Percentiles rank a stretch among this genome's conserved stretches.
phyloP scores from a whole-genome alignment of 2,888 invertebrate genomes.

The Periphyllus acericola region DNA sequence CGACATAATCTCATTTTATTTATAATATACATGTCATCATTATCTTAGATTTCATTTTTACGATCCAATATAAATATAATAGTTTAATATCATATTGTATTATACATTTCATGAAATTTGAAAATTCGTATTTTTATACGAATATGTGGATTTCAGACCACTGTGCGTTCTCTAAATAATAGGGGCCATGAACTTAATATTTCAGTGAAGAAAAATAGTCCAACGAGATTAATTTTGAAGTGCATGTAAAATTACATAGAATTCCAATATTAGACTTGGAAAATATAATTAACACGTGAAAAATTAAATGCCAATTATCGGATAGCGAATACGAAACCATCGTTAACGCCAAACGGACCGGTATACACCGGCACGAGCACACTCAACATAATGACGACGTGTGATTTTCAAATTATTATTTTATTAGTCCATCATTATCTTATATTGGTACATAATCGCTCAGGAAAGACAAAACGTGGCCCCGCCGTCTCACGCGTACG shows the following conservation, averaged over 20 bases:
- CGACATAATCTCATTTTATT: no score
- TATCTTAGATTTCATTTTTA: no score
- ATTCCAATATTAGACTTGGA: not conserved
- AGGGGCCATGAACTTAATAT: not conserved
- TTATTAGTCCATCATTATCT: no score
- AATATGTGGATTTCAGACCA: no score
- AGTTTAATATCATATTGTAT: no score
- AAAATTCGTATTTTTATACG: no score
- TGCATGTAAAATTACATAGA: not conserved
- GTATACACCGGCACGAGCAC: not conserved
- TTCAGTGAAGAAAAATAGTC: conserved; percentile 19
- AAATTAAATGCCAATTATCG: not conserved
- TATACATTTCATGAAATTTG: no score
- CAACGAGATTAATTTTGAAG: not conserved
- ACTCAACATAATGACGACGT: conserved; percentile 1
- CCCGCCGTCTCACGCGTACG: not conserved
- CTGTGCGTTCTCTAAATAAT: not conserved
- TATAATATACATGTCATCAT: no score
- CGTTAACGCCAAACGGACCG: no score
- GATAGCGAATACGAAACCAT: no score
- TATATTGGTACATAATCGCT: not conserved
- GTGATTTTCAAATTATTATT: not conserved
- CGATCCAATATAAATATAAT: no score
- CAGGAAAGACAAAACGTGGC: no score
- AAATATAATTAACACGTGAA: not conserved